Evolutionary conservation across 2,113 vertebrate genomes (phyloP).

Genomic region (Charina bottae): DNA sequence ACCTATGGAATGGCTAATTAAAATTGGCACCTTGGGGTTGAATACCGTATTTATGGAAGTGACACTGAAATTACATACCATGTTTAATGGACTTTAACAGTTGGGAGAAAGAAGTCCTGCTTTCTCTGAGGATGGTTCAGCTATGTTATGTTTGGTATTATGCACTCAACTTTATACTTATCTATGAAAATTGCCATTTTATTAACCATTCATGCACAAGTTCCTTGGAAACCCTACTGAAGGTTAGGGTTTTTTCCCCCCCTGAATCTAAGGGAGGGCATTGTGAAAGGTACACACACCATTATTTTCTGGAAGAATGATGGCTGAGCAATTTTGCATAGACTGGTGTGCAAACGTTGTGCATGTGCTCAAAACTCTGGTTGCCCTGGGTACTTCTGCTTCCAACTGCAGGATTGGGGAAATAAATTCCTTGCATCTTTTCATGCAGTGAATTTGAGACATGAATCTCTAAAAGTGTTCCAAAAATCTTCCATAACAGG

Average conservation of each 20-base stretch:
- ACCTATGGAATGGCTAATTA: conserved; percentile 55
- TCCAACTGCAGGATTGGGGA: conserved; percentile 31
- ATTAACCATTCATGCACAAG: conserved; percentile 76
- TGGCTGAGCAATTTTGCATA: conserved; percentile 65
- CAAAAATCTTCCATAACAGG: conserved; percentile 61
- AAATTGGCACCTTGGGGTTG: conserved; percentile 48
- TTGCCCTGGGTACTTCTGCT: conserved; percentile 58
- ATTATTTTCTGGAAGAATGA: conserved; percentile 66
- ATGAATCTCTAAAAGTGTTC: conserved; percentile 44
- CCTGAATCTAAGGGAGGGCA: conserved; percentile 67
- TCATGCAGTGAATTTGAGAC: conserved; percentile 33
- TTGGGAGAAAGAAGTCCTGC: conserved; percentile 59
- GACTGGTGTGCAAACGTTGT: conserved; percentile 61
- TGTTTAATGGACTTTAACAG: conserved; percentile 47
- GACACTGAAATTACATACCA: conserved; percentile 46
- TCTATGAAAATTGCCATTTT: conserved; percentile 81
- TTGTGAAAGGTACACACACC: conserved; percentile 62
- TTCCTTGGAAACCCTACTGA: conserved; percentile 69
- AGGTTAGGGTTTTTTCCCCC: conserved; percentile 60
- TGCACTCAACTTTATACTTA: conserved; percentile 77
- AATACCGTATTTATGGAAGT: conserved; percentile 50
- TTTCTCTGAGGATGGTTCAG: conserved; percentile 85
- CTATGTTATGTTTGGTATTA: conserved; percentile 78
- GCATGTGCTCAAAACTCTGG: conserved; percentile 56
- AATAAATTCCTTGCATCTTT: conserved; percentile 26